Base-by-base conservation (phyloP, 1,140 invertebrate genomes). In the Drosophila subpulchrella region DNA sequence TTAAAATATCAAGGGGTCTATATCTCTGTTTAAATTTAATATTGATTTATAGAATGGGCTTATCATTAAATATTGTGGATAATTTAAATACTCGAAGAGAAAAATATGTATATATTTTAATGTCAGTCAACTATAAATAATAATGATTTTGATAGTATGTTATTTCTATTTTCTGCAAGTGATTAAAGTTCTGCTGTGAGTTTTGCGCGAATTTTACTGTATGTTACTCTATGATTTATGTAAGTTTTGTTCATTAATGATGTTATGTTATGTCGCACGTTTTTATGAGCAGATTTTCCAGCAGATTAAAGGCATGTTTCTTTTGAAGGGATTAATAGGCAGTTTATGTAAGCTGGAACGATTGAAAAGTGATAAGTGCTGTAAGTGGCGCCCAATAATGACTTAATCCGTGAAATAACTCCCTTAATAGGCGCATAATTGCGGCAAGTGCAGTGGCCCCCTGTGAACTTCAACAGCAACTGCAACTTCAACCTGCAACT, bases 371-470 rank as follows among this genome's bases (percentile, higher is more conserved):
- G n/a, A 47, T 8, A 24, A 56, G 38, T 68, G 65, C 47, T 44
- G 47, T 8, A 24, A 56, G 38, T 68, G 65, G 60, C 59, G 61
- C 65, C 39, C 47, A 13, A 41, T 61, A 66, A 61, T 32, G 13
- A 39, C 46, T 50, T 62, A 51, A 27, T 71, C 42, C n/a, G 6
- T 15, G 6, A 38, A 46, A 32, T 4, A 39, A 32, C 32, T 71
- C 11, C 44, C 12, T 41, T 60, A 47, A 47, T 50, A 20, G n/a
- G 11, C 11, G 12, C n/a, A 41, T 53, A 41, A 57, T 75, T 65
- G 54, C 41, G 44, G n/a, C 47, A 27, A 58, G 72, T 66, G 70
- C 68, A 36, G 32, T 63, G 59, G 42, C 44, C 46, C 51, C 27
- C 24, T 27, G 24, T 63, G 46, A 48, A 50, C 24, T 39, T 51